phyloP scores from a whole-genome alignment of 2,888 invertebrate genomes.

The Coenonympha glycerion region DNA sequence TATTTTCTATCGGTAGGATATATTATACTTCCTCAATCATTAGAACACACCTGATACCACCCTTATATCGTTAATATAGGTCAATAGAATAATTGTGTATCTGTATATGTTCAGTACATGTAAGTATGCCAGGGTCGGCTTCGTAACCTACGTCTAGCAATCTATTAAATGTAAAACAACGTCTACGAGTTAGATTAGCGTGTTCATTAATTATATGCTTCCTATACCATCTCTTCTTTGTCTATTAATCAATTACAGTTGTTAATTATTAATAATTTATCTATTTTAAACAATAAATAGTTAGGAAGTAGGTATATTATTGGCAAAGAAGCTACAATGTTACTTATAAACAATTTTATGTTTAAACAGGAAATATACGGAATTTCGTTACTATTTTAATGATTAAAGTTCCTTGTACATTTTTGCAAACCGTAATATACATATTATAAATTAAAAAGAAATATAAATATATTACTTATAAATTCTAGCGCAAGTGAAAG shows the following conservation, averaged over 20 bases:
- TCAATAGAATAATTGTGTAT: neutral
- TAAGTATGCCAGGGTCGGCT: slow-evolving; percentile 12
- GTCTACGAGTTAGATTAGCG: neutral
- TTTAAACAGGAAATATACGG: neutral
- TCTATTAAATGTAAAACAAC: neutral
- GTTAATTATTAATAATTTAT: neutral
- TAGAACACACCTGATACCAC: neutral
- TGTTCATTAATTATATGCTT: slow-evolving; percentile 2
- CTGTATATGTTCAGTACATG: neutral
- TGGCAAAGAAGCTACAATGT: neutral
- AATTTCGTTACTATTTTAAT: neutral
- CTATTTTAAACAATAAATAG: neutral
- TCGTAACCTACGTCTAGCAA: neutral
- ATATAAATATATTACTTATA: no score
- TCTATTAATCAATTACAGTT: neutral
- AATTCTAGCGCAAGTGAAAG: no score
- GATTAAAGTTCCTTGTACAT: slow-evolving; percentile 2
- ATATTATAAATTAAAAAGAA: no score
- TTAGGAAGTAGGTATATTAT: slow-evolving; percentile 1
- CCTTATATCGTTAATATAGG: neutral
- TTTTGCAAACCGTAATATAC: neutral
- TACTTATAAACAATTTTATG: neutral
- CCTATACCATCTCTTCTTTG: slow-evolving; percentile 11
- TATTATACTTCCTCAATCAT: neutral
- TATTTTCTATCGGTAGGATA: neutral